phyloP scores from a whole-genome alignment of 1,140 invertebrate genomes.

The Drosophila bifasciata region DNA sequence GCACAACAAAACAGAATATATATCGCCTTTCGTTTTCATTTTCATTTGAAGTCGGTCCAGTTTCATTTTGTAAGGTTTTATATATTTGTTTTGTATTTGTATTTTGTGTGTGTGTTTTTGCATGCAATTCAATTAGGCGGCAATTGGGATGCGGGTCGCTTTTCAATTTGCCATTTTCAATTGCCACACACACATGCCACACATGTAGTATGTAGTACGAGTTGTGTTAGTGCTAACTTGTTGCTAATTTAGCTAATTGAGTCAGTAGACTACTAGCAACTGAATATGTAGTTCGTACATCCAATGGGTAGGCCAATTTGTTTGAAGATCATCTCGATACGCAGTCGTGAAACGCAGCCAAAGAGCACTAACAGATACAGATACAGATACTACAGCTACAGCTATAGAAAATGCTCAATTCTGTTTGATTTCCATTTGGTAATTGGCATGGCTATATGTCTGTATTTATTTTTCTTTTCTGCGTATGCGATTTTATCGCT shows the following conservation, averaged over 20 bases:
- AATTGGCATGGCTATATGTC: slow-evolving; percentile 32
- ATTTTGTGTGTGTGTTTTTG: slow-evolving; percentile 29
- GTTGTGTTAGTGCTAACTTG: slow-evolving; percentile 63
- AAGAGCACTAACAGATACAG: too few species aligned
- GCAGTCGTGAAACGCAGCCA: slow-evolving; percentile 6
- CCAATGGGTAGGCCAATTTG: slow-evolving; percentile 27
- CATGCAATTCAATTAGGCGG: slow-evolving; percentile 77
- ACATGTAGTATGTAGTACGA: too few species aligned
- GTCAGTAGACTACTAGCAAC: slow-evolving; percentile 32
- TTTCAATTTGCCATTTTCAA: slow-evolving; percentile 67
- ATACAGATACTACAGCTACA: too few species aligned
- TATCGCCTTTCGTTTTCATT: slow-evolving; percentile 74
- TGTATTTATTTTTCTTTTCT: slow-evolving; percentile 22
- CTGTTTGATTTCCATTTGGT: slow-evolving; percentile 30
- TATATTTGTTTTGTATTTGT: slow-evolving; percentile 19
- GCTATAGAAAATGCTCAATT: slow-evolving; percentile 11
- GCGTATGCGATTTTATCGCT: slow-evolving; percentile 27
- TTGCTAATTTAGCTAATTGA: slow-evolving; percentile 75
- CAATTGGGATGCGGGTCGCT: slow-evolving; percentile 59
- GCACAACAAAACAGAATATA: slow-evolving; percentile 4
- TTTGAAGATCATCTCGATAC: slow-evolving; percentile 63
- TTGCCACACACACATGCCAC: slow-evolving; percentile 39
- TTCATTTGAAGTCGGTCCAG: slow-evolving; percentile 50
- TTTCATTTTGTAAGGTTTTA: slow-evolving; percentile 33
- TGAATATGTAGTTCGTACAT: slow-evolving; percentile 18